Evolutionary conservation across 2,797 vertebrate genomes (phyloP).

Genomic region (Thamnophis elegans): DNA sequence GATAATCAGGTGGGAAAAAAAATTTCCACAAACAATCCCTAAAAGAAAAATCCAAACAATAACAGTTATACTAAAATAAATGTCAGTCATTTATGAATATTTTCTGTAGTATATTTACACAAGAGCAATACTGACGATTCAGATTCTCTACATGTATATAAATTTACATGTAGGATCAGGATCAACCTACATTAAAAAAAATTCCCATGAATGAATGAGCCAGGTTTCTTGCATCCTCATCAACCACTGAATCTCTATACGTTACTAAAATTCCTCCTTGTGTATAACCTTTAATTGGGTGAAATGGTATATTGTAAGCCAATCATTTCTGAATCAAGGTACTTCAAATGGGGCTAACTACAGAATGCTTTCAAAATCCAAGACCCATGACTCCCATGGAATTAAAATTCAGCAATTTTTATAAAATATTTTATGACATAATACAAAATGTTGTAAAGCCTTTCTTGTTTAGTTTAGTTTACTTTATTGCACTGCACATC

Average conservation of each 20-base stretch:
- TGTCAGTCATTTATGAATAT: background rate
- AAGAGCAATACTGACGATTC: background rate
- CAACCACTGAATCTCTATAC: background rate
- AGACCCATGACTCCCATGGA: background rate
- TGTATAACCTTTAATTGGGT: background rate
- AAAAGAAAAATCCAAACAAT: background rate
- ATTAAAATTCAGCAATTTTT: background rate
- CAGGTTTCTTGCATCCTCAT: background rate
- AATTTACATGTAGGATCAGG: background rate
- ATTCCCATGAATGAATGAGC: background rate
- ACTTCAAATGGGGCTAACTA: background rate
- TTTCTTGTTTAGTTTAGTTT: background rate
- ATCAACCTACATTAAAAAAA: background rate
- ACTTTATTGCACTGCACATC: too few relatives aligned
- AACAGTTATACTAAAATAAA: background rate
- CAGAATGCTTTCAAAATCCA: background rate
- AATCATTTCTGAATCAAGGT: background rate
- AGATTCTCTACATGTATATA: background rate
- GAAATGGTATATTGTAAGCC: background rate
- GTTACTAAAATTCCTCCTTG: background rate
- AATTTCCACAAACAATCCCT: slow-evolving; percentile 99
- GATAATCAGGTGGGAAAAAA: slow-evolving; percentile 95
- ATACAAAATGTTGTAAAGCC: background rate
- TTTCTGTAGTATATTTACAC: background rate
- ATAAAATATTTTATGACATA: background rate